Percentiles rank a stretch among this genome's conserved stretches.
Conservation (phyloP, 2,888 invertebrate species). For the Corbicula japonica region DNA sequence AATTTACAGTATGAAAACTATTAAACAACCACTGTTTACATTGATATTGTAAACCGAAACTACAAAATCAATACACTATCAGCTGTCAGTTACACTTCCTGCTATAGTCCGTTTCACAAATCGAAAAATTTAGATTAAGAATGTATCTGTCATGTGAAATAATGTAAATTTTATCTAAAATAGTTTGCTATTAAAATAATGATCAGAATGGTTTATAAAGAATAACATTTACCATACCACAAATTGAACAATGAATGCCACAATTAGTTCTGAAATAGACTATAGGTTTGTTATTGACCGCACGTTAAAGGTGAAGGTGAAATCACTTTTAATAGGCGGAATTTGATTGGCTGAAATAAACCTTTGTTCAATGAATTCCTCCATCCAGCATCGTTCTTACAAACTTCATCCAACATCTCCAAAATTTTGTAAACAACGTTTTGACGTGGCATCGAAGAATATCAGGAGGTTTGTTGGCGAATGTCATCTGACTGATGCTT, state of each 20-base stretch:
- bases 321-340: constrained; percentile 19
- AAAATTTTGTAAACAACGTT: constrained; percentile 62
- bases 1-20: background rate
- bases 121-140: background rate
- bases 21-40: constrained; percentile 2
- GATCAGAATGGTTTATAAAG: too few species aligned
- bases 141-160: too few species aligned
- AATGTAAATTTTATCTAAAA: too few species aligned
- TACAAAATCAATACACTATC: constrained; percentile 19
- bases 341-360: constrained; percentile 49
- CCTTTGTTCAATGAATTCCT: constrained; percentile 7
- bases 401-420: constrained; percentile 35
- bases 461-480: too few species aligned
- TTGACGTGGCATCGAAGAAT: too few species aligned
- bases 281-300: constrained; percentile 47
- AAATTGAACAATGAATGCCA: too few species aligned
- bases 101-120: constrained; percentile 49
- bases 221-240: too few species aligned
- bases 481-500: too few species aligned
- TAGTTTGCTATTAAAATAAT: too few species aligned
- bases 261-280: constrained; percentile 31
- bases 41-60: constrained; percentile 21
- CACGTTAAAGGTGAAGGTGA: constrained; percentile 42
- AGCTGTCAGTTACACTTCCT: constrained; percentile 51
- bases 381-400: constrained; percentile 14